Evolutionary conservation across 2,888 invertebrate species (phyloP), one percentile per base, ranked within the genome.

Genomic region (Caenorhabditis macrosperma): DNA sequence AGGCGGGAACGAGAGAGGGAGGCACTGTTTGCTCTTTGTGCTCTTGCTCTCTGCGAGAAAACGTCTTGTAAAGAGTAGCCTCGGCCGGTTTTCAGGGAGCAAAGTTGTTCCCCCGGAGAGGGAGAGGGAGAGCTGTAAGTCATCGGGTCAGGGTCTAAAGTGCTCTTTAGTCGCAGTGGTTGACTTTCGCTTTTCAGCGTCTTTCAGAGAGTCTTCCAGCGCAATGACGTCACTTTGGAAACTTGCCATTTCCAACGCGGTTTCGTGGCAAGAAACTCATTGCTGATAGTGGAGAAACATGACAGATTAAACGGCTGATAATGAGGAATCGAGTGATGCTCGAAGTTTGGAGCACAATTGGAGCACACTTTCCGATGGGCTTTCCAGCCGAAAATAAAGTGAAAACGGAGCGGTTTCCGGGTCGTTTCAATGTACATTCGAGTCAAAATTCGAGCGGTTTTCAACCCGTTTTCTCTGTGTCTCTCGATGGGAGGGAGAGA

Each of bases 11-110:
- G 59, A 26, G 35, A 48, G 59, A 48, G 55, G 52, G 67, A 50
- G 74, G 63, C 59, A 74, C 66, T 66, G 64, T 74, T 74, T 74
- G 74, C 66, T 66, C 71, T 71, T 71, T 71, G 71, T 71, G 71
- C 71, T 63, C 54, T 44, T 52, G 33, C 52, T 69, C 48, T 48
- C 48, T 5, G 33, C 17, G 67, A 68, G 35, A 52, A 22, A 38
- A 64, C 50, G 52, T 33, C 64, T 63, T 66, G 66, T 52, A 55
- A 33, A 46, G 67, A 57, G 48, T 24, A 46, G 46, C 59, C 59
- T 24, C 54, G 28, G 15, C 7, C 9, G 15, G 38, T 38, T 38
- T 15, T 9, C 30, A 54, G n/a, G 12, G 35, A 35, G 35, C 33
- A 30, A 4, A 28, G 0, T 38, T 5, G 38, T 38, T 12, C 3